Evolutionary conservation across 2,888 invertebrate species (phyloP), one percentile per base, ranked within the genome.

Genomic region (Gastrophysa polygoni): DNA sequence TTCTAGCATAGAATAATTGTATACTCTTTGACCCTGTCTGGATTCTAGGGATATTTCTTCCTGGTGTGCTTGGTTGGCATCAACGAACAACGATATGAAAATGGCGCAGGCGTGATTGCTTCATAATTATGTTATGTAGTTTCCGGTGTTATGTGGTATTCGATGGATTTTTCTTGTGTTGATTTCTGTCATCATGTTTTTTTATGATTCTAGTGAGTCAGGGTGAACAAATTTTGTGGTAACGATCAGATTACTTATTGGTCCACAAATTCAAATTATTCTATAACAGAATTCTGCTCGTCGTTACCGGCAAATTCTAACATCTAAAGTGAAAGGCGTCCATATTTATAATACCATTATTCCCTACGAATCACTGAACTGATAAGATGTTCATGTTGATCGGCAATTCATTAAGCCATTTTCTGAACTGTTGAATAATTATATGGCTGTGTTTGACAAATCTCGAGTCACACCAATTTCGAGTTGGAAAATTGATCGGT

Each of bases 311-410:
- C 62, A 65, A 67, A 65, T 67, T 63, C 57, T 8, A 32, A 2
- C 14, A 38, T 38, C 63, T 64, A 68, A 68, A 64, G 57, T 59
- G 62, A 60, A 63, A 63, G 68, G 68, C 68, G 68, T 68, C 65
- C 59, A 38, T 18, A 51, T 18, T 52, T 20, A 10, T 52, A 11
- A 38, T 52, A 20, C 38, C 38, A 32, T n/a, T 24, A 24, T 24
- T 24, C 24, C 24, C 3, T 24, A 7, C 24, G 24, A 38, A 38
- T 4, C 3, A 38, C 3, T 38, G 4, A 3, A 3, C 3, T 1
- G 38, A 14, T 14, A 6, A 14, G 4, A 38, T 38, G 14, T 38
- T n/a, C 6, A 38, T 8, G 10, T 8, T 38, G n/a, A n/a, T 38
- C 14, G 38, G 14, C 11, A 38, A 10, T 4, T 14, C 14, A 11